phyloP scores from a whole-genome alignment of 2,888 invertebrate species.

The Ichneumoninae sp. region DNA sequence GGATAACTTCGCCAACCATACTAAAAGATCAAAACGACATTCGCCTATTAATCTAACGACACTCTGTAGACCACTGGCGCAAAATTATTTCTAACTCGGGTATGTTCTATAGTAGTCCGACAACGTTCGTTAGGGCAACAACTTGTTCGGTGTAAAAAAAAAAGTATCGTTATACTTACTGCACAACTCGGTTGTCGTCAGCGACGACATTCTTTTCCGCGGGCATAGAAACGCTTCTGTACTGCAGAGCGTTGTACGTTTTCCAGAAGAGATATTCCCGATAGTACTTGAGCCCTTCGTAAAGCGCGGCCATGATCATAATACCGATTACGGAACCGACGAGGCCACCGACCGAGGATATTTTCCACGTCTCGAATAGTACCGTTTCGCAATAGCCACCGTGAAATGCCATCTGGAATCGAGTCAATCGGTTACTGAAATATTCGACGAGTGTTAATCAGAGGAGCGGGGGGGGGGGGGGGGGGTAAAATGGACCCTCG shows the following conservation, averaged over 20 bases:
- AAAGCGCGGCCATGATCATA: slow-evolving; percentile 95
- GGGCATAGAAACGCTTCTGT: slow-evolving; percentile 93
- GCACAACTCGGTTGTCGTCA: slow-evolving; percentile 91
- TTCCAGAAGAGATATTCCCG: slow-evolving; percentile 91
- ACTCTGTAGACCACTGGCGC: slow-evolving; percentile 14
- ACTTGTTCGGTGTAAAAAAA: neutral
- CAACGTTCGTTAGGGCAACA: neutral
- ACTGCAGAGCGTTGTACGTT: slow-evolving; percentile 93
- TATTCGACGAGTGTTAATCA: neutral
- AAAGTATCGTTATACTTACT: slow-evolving; percentile 87
- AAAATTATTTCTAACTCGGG: neutral
- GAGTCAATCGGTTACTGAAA: neutral
- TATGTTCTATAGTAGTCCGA: neutral
- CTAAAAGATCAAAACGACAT: slow-evolving; percentile 84
- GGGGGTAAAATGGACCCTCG: neutral
- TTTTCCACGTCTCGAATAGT: slow-evolving; percentile 93
- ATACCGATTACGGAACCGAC: slow-evolving; percentile 96
- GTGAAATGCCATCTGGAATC: slow-evolving; percentile 89
- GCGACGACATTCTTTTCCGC: slow-evolving; percentile 88
- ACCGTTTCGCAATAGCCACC: slow-evolving; percentile 92
- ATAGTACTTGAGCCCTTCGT: slow-evolving; percentile 97
- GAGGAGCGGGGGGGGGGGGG: neutral
- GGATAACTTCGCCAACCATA: slow-evolving; percentile 90
- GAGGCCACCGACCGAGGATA: slow-evolving; percentile 90
- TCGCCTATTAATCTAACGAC: slow-evolving; percentile 56